Percentiles rank a stretch among this genome's conserved stretches.
phyloP scores from a whole-genome alignment of 2,797 vertebrate species.

The Smutsia gigantea region DNA sequence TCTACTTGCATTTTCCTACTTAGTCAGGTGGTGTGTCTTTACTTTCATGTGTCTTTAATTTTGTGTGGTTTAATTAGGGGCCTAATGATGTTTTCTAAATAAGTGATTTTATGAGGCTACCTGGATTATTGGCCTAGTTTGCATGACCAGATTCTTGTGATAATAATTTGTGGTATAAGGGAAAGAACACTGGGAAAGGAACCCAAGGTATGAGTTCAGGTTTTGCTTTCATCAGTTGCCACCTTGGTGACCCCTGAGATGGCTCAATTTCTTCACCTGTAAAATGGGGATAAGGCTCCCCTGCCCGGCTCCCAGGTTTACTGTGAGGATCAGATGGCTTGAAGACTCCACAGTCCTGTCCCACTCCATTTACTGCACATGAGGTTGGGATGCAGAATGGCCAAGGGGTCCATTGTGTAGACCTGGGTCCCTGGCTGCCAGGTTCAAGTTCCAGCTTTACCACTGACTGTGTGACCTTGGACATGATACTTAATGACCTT shows the following conservation, averaged over 20 bases:
- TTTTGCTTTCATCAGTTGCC: background rate
- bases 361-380: too few relatives aligned
- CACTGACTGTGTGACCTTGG: background rate
- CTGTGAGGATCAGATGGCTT: background rate
- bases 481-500: background rate
- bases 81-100: background rate
- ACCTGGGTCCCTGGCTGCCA: accelerated
- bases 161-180: background rate
- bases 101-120: background rate
- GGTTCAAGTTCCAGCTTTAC: background rate
- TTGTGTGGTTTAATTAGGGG: background rate
- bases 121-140: background rate
- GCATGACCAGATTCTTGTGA: background rate
- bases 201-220: background rate
- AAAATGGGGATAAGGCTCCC: background rate
- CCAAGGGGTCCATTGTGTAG: accelerated
- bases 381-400: too few relatives aligned
- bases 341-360: background rate
- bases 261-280: background rate
- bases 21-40: background rate
- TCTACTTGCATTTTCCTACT: background rate
- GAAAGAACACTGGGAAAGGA: constrained; percentile 45
- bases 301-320: background rate
- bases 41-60: constrained; percentile 15
- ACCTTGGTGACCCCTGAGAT: background rate